Evolutionary conservation across 2,113 vertebrate genomes (phyloP).

Genomic region (Reinhardtius hippoglossoides): DNA sequence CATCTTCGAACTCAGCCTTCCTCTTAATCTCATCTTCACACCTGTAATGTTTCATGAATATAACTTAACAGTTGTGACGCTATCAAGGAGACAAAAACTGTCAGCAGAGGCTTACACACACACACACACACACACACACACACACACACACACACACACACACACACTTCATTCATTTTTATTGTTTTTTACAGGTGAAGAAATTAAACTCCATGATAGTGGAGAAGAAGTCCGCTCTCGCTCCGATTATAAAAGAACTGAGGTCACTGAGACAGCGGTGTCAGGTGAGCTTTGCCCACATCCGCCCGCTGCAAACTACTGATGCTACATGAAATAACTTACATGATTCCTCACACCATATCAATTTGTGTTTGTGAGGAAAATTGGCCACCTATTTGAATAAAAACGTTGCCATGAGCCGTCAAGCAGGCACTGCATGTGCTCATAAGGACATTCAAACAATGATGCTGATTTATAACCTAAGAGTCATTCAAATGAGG

Average conservation of each 20-base stretch:
- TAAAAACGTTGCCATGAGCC: no score
- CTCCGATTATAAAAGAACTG: conserved; percentile 95
- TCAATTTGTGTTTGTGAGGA: neutral
- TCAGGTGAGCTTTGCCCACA: conserved; percentile 82
- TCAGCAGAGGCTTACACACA: no score
- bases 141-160: no score
- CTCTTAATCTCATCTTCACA: no score
- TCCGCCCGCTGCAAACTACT: neutral
- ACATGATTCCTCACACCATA: neutral
- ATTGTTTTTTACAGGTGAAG: conserved; percentile 86
- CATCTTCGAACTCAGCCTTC: no score
- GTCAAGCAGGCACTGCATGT: no score
- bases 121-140: no score
- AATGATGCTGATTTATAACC: no score
- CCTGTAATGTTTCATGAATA: no score
- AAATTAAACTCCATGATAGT: conserved; percentile 90
- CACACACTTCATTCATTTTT: neutral
- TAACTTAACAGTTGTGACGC: no score
- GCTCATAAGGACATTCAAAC: no score
- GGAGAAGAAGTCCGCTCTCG: conserved; percentile 93
- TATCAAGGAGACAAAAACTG: no score
- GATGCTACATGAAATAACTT: neutral
- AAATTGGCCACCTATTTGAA: neutral
- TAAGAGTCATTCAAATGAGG: neutral
- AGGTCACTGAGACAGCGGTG: conserved; percentile 90